Evolutionary conservation across 2,888 invertebrate species (phyloP), one percentile per base, ranked within the genome.

Genomic region (Heliconius sara): DNA sequence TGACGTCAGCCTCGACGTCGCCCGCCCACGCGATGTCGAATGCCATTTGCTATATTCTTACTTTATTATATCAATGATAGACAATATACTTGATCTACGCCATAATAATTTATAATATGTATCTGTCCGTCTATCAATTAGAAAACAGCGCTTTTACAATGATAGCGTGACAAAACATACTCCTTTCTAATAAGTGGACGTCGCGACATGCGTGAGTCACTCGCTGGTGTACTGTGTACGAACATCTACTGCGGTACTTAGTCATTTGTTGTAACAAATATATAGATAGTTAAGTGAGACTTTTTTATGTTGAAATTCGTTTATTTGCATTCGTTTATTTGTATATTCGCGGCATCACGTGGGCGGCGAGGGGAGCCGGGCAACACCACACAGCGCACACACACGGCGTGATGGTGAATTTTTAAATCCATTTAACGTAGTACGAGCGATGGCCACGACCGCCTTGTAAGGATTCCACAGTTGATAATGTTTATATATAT

Each of bases 1-100:
- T 82, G 82, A 80, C 82, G 83, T 82, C 80, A 81, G 43, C 63
- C 25, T 39, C 68, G 60, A 39, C 19, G 43, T n/a, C 70, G 43
- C 39, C 60, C 68, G 57, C 76, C 27, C 71, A 63, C 47, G 60
- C 57, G 3, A 1, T 68, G 30, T 30, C 0, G n/a, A 30, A 72
- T 7, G 66, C 78, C 52, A 34, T 27, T 66, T 66, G 16, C n/a
- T 52, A 72, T 66, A 19, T n/a, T 67, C 34, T 6, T 6, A 34
- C 5, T 34, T 39, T 39, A 34, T 22, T 19, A 19, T 30, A 19
- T 66, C 6, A 66, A 30, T 19, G 34, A 57, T 22, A 57, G 7
- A 57, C 19, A 22, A 19, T 22, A 57, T 22, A n/a, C n/a, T 60
- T 60, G 1, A 22, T n/a, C 60, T 60, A n/a, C 60, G 60, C 10